Percentiles rank a stretch among this genome's conserved stretches.
phyloP scores from a whole-genome alignment of 2,113 vertebrate genomes.

The Brachyhypopomus occidentalis region DNA sequence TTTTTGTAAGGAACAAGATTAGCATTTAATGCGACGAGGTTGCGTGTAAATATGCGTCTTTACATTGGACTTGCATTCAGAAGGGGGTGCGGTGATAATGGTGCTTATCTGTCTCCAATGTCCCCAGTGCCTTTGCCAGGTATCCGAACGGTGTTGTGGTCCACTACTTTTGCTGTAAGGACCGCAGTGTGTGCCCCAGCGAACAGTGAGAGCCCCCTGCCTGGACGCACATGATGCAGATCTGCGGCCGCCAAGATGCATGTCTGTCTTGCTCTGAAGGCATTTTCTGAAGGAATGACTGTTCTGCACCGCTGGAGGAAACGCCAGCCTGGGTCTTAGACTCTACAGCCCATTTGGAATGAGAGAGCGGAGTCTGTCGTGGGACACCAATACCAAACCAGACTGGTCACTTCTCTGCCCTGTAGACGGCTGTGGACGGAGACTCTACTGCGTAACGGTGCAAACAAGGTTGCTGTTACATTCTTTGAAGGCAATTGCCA shows the following conservation, averaged over 20 bases:
- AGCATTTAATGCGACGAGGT: too few species aligned
- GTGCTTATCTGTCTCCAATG: constrained; percentile 14
- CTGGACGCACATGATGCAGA: neutral
- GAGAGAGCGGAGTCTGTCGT: constrained; percentile 32
- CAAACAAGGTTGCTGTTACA: neutral
- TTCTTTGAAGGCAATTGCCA: constrained; percentile 27
- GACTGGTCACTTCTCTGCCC: neutral
- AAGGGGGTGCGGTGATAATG: neutral
- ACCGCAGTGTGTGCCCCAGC: constrained; percentile 79
- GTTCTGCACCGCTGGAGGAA: constrained; percentile 5
- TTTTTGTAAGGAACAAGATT: too few species aligned
- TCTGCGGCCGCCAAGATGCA: neutral
- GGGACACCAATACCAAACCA: constrained; percentile 45
- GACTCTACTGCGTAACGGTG: neutral
- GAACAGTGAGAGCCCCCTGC: constrained; percentile 77
- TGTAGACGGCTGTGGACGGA: neutral
- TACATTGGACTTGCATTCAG: too few species aligned
- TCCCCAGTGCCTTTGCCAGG: constrained; percentile 90
- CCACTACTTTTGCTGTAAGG: constrained; percentile 99
- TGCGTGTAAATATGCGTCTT: too few species aligned
- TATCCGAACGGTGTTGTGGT: constrained; percentile 96
- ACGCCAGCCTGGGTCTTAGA: neutral
- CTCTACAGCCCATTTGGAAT: constrained; percentile 28
- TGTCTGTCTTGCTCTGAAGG: neutral
- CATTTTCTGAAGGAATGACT: neutral